These are phyloP conservation scores for Helleia helle DNA, from an alignment of 2,888 invertebrate genomes.

Conservation along the genomic window DNA sequence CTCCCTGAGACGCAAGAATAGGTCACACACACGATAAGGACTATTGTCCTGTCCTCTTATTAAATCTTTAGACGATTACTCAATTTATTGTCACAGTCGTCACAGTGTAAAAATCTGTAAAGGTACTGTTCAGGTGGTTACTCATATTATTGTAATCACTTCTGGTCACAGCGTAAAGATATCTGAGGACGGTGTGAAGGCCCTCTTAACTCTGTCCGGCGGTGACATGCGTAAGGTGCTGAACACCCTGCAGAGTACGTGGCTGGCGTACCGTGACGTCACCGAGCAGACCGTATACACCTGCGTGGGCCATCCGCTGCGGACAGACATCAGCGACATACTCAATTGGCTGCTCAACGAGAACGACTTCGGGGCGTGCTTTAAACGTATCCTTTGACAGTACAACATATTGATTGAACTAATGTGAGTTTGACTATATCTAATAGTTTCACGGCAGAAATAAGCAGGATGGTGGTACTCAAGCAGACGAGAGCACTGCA, in stretches of 20 bases:
- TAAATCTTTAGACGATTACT: too few species aligned
- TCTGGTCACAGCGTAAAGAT: constrained; percentile 87
- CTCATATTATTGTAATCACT: too few species aligned
- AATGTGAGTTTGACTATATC: too few species aligned
- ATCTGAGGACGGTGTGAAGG: constrained; percentile 90
- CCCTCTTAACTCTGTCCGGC: constrained; percentile 89
- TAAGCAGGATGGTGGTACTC: too few species aligned
- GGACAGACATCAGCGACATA: constrained; percentile 90
- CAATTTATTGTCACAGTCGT: too few species aligned
- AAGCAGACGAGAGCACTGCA: too few species aligned
- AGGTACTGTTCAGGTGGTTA: too few species aligned
- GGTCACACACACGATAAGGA: too few species aligned
- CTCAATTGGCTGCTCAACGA: constrained; percentile 90
- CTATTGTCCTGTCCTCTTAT: too few species aligned
- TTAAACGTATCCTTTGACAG: constrained; percentile 82
- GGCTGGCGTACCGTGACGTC: constrained; percentile 91
- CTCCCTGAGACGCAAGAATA: too few species aligned
- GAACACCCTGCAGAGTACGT: constrained; percentile 96
- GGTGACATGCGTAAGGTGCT: constrained; percentile 99
- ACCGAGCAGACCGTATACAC: constrained; percentile 93
- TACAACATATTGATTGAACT: not conserved
- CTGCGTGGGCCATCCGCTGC: constrained; percentile 97
- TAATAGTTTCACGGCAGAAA: too few species aligned
- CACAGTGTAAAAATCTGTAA: too few species aligned
- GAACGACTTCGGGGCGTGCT: constrained; percentile 82